Base-by-base conservation (phyloP, 2,888 invertebrate genomes). In the Coleophora deauratella region DNA sequence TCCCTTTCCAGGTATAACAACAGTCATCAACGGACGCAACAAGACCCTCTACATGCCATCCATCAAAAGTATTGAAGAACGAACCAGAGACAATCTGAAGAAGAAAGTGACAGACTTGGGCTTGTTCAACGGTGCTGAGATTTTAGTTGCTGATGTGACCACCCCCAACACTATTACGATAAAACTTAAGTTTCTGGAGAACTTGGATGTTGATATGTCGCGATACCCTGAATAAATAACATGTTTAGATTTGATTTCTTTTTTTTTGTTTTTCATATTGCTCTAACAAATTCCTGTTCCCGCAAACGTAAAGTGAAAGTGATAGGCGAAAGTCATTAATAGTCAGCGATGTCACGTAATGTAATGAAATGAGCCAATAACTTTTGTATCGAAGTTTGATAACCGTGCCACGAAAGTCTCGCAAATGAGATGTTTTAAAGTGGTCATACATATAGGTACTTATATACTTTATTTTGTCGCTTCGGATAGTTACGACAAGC, bases 11-110 rank as follows among this genome's bases (percentile, higher is more conserved):
- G 88, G 97, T 32, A 89, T 97, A 27, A 95, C 96, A 0, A 91
- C 94, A 12, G 87, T 90, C 4, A 88, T 94, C 33, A 90, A 93
- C 60, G 96, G 95, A 3, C 95, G 93, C 67, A 93, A 93, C 66
- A 94, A 93, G 74, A 98, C 98, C 0, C 85, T 99, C 9, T 99
- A 98, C 68, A 96, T 99, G 91, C 91, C 95, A 27, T 92, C 92
- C 10, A 93, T 99, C 13, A 91, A 94, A 49, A 96, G 96, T 54
- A 96, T 99, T 59, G 97, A 97, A 74, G 94, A 94, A 62, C 88
- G 90, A 54, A 98, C 98, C 0, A 89, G 93, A 54, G 90, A 90
- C 38, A 99, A 99, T 85, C 88, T 99, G 49, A 92, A 92, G 55
- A 95, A 94, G 81, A 93, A 93, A 43, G 76, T 99, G 39, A 87